Base-by-base conservation (phyloP, 2,888 invertebrate genomes). In the Panopea generosa region DNA sequence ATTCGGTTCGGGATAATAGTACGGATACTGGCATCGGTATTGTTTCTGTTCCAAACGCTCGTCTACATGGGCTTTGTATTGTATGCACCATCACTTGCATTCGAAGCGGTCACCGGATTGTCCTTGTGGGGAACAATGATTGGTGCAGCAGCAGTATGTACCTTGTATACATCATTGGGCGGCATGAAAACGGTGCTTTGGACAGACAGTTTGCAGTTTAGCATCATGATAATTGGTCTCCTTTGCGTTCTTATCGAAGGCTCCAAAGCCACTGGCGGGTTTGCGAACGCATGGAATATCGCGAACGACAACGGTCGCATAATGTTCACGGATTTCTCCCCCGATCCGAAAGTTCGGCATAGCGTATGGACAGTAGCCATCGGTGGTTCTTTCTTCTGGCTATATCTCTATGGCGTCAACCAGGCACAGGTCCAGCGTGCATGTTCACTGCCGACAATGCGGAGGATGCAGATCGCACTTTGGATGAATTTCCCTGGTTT, bases 391-490 rank as follows among this genome's bases (percentile, higher is more conserved):
- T 96, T 98, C 91, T 97, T 97, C 88, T 98, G 98, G 98, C 94
- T 96, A 66, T 96, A 97, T 61, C 95, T 98, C 94, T 98, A 97
- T 93, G 97, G 97, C 90, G 96, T 97, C 27, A 98, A 98, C 93
- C 98, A 98, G 93, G 97, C 98, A 0, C 97, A 98, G 68, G 96
- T 98, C 33, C 98, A 98, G 92, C 96, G 98, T 91, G 97, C 97
- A 90, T 94, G 98, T 76, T 96, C 97, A 0, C 96, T 98, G 1
- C 95, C 97, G 89, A 95, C 94, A 38, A 95, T 97, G 82, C 94
- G 95, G 16, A 96, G 97, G 93, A 96, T 96, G 6, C 87, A 90
- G 72, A 38, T 76, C 14, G 79, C 79, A 0, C 40, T 75, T 18
- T 79, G 79, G 79, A 26, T 75, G 20, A 75, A 75, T 27, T 72